Conservation (phyloP, 1,140 invertebrate species). For the Metaphire vulgaris region DNA sequence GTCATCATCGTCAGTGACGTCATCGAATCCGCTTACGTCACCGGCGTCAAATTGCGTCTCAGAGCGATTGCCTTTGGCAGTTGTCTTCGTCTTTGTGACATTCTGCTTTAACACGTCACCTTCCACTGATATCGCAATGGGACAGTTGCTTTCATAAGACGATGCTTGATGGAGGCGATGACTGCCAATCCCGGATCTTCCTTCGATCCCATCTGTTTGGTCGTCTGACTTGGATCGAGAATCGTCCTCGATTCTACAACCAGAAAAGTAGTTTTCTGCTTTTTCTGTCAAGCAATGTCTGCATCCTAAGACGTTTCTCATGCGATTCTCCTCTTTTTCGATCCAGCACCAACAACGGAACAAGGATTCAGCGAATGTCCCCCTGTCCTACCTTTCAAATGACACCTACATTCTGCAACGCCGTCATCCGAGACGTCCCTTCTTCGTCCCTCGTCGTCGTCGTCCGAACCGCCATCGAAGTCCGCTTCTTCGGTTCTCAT, state of each 20-base stretch:
- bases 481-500: background rate
- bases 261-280: background rate
- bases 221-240: background rate
- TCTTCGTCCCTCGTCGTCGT: background rate
- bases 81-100: too few relatives aligned
- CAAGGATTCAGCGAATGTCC: background rate
- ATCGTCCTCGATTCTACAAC: background rate
- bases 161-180: too few relatives aligned
- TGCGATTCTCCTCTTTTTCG: background rate
- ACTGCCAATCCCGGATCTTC: too few relatives aligned
- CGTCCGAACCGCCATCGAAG: background rate
- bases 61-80: too few relatives aligned
- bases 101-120: too few relatives aligned
- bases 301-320: background rate
- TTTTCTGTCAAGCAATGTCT: too few relatives aligned
- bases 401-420: background rate
- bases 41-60: too few relatives aligned
- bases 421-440: background rate
- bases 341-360: background rate
- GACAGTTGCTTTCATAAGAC: background rate
- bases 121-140: background rate
- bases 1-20: too few relatives aligned
- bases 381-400: background rate
- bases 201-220: background rate
- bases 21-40: too few relatives aligned